These are phyloP conservation scores for Drosophila murphyi DNA, from an alignment of 1,140 invertebrate genomes.

Conservation along the genomic window DNA sequence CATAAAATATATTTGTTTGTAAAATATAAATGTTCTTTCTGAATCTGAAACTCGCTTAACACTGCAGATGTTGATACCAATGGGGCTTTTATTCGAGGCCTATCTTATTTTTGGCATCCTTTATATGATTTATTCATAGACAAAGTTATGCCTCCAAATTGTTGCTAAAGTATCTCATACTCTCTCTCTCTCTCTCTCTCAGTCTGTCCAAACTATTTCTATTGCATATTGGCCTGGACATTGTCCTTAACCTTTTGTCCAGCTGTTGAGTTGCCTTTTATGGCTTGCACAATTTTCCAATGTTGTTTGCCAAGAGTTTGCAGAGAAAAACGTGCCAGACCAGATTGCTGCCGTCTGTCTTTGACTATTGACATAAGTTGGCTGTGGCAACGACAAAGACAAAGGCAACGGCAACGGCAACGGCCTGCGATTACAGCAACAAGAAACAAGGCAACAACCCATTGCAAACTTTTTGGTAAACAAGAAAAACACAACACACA, in stretches of 20 bases:
- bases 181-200: background rate
- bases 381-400: conserved; percentile 33
- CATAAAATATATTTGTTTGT: no score
- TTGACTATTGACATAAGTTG: conserved; percentile 66
- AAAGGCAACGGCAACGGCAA: conserved; percentile 31
- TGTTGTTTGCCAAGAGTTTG: conserved; percentile 21
- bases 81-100: no score
- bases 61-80: no score
- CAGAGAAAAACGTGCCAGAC: conserved; percentile 60
- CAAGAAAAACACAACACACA: conserved; percentile 25
- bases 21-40: no score
- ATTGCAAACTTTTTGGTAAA: conserved; percentile 41
- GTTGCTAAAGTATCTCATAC: background rate
- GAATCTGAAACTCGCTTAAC: no score
- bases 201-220: background rate
- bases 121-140: background rate
- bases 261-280: conserved; percentile 58
- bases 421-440: conserved; percentile 58
- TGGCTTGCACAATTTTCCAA: conserved; percentile 56
- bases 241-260: conserved; percentile 74
- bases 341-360: conserved; percentile 63
- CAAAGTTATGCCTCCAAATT: background rate
- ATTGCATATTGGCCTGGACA: background rate
- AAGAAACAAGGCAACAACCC: conserved; percentile 16
- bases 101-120: background rate